Conservation (phyloP, 2,797 vertebrate genomes). For the Ptychadena robeensis region DNA sequence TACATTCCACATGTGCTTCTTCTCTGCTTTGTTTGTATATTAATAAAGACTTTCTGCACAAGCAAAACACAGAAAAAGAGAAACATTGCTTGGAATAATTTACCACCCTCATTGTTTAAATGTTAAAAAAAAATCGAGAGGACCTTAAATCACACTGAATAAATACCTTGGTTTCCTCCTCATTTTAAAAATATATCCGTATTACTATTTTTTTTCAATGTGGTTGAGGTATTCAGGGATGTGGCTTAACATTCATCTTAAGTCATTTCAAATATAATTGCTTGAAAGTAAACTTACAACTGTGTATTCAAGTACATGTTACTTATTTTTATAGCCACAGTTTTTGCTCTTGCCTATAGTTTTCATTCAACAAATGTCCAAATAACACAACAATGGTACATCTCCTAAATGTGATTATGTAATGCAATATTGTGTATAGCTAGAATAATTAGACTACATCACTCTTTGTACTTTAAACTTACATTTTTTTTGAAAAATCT, state of each 20-base stretch:
- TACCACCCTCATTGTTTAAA: background rate
- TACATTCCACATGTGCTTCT: no score
- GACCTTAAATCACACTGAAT: slow-evolving; percentile 3
- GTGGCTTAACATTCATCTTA: slow-evolving; percentile 20
- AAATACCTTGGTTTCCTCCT: slow-evolving; percentile 29
- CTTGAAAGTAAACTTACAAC: background rate
- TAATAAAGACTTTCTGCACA: no score
- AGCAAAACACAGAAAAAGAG: no score
- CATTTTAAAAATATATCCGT: slow-evolving; percentile 30
- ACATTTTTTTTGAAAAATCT: background rate
- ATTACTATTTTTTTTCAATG: slow-evolving; percentile 4
- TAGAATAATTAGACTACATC: background rate
- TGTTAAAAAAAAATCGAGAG: background rate
- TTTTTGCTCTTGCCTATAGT: background rate
- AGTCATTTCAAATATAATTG: background rate
- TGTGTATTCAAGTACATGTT: background rate
- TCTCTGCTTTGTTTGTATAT: no score
- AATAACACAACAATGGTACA: background rate
- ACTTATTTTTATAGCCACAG: background rate
- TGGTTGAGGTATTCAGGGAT: slow-evolving; percentile 4
- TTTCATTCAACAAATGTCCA: background rate
- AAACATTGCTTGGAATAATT: background rate
- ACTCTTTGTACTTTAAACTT: background rate
- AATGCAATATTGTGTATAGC: background rate
- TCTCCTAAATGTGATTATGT: background rate